Evolutionary conservation across 2,113 vertebrate species (phyloP).

Genomic region (Uropsilus gracilis): DNA sequence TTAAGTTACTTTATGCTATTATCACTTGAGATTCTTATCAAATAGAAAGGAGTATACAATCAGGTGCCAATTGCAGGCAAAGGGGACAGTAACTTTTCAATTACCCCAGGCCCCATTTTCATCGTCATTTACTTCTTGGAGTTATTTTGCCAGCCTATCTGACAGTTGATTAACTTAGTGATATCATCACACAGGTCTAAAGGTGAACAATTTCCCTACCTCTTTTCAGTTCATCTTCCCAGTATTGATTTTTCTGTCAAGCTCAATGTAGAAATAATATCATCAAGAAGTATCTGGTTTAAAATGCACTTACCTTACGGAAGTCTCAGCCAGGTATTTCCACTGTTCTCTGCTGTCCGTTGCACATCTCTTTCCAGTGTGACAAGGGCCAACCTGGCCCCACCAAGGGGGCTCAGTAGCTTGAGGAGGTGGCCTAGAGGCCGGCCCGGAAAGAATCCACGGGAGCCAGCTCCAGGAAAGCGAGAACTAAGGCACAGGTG

Average conservation of each 20-base stretch:
- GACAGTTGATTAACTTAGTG: neutral
- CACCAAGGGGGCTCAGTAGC: neutral
- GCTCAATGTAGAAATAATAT: neutral
- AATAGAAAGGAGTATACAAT: neutral
- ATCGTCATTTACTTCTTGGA: neutral
- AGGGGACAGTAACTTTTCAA: neutral
- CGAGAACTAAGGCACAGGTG: constrained; percentile 81
- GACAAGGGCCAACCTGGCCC: neutral
- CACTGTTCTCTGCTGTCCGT: constrained; percentile 10
- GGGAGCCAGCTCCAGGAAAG: neutral
- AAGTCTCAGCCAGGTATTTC: neutral
- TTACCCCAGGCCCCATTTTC: neutral
- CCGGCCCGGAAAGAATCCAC: neutral
- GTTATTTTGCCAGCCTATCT: neutral
- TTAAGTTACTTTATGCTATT: neutral
- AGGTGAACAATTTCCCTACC: neutral
- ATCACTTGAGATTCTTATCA: neutral
- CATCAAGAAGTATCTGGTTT: neutral
- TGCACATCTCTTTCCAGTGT: neutral
- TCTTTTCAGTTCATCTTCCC: neutral
- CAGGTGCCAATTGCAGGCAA: neutral
- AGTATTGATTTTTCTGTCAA: neutral
- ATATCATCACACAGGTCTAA: neutral
- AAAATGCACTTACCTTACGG: constrained; percentile 80
- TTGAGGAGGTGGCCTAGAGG: neutral